These are phyloP conservation scores for Taurulus bubalis DNA, from an alignment of 2,113 vertebrate genomes.

Conservation along the genomic window DNA sequence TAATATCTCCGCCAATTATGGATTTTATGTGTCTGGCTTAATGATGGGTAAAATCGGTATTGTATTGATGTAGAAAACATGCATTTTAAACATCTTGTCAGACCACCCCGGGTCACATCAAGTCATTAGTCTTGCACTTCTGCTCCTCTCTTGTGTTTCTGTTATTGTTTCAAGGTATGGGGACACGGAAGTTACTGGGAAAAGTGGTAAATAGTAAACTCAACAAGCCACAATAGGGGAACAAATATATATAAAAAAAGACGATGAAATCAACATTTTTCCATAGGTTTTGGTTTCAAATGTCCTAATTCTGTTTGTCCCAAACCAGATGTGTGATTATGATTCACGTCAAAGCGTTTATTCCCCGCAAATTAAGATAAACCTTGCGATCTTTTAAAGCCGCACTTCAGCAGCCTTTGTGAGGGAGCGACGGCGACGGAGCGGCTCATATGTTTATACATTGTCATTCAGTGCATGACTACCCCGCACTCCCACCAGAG, in stretches of 20 bases:
- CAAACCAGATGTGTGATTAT: not conserved
- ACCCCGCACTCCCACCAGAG: constrained; percentile 81
- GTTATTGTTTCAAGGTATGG: constrained; percentile 28
- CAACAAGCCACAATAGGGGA: not conserved
- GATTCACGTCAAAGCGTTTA: not conserved
- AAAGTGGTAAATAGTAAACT: constrained; percentile 22
- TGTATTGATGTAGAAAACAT: constrained; percentile 76
- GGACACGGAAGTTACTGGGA: constrained; percentile 14
- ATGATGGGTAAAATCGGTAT: constrained; percentile 79
- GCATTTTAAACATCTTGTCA: constrained; percentile 79
- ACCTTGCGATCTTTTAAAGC: constrained; percentile 19
- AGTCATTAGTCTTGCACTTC: constrained; percentile 68
- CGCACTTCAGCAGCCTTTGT: constrained; percentile 52
- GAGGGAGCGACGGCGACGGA: constrained; percentile 44
- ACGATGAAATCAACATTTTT: not conserved
- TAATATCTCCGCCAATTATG: constrained; percentile 81
- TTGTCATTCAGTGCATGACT: constrained; percentile 83
- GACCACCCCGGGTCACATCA: constrained; percentile 75
- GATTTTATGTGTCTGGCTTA: constrained; percentile 77
- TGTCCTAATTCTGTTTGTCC: not conserved
- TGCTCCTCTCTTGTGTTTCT: constrained; percentile 51
- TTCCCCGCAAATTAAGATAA: constrained; percentile 54
- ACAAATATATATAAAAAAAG: not conserved
- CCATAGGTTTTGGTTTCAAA: fast-evolving
- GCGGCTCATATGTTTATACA: constrained; percentile 77